Evolutionary conservation across 2,113 vertebrate species (phyloP).

Genomic region (Diadophis punctatus): DNA sequence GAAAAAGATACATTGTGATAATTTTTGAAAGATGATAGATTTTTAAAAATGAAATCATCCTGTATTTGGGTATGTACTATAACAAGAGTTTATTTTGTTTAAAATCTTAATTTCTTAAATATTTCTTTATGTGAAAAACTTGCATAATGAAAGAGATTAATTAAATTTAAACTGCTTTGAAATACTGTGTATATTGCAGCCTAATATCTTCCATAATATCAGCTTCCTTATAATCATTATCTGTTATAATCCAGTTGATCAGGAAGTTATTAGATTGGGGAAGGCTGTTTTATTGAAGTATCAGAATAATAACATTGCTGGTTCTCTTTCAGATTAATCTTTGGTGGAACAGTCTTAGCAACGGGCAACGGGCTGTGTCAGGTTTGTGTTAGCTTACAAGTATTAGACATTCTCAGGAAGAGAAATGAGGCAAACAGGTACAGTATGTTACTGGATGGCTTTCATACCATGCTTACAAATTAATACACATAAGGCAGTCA

Average conservation of each 20-base stretch:
- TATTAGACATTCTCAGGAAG: constrained; percentile 78
- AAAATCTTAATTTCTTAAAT: not conserved
- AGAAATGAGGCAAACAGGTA: constrained; percentile 74
- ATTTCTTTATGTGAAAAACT: not conserved
- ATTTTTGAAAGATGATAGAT: not conserved
- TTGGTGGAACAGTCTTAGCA: constrained; percentile 93
- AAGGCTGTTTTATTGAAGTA: not conserved
- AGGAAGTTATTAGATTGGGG: not conserved
- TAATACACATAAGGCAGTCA: constrained; percentile 43
- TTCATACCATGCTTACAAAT: constrained; percentile 43
- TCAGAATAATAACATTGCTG: constrained; percentile 19
- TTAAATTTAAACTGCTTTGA: not conserved
- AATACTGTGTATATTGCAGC: not conserved
- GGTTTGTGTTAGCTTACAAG: constrained; percentile 85
- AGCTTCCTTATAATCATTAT: not conserved
- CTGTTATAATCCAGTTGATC: not conserved
- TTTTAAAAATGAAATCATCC: not conserved
- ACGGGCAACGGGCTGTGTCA: constrained; percentile 89
- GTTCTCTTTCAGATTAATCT: constrained; percentile 85
- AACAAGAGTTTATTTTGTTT: not conserved
- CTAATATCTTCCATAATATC: not conserved
- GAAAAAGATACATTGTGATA: not conserved
- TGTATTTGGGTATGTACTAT: not conserved
- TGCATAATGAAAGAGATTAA: not conserved
- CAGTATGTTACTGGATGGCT: constrained; percentile 68